phyloP scores from a whole-genome alignment of 2,888 invertebrate genomes.

The Smittia sp. region DNA sequence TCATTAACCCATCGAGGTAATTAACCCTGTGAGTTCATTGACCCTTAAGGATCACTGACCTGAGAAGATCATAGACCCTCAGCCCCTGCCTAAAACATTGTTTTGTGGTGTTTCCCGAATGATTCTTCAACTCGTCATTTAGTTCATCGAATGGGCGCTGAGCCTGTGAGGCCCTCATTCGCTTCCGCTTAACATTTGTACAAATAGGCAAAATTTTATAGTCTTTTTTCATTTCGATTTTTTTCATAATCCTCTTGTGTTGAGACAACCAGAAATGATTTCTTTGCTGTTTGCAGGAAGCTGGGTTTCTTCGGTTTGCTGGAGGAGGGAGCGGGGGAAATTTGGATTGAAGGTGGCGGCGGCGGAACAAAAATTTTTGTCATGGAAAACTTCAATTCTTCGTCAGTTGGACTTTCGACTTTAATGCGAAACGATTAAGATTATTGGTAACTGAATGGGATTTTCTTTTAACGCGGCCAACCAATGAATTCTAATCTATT shows the following conservation, averaged over 20 bases:
- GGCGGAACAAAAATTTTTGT: background rate
- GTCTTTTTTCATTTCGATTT: slow-evolving; percentile 32
- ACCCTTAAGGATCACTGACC: no score
- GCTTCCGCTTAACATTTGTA: slow-evolving; percentile 24
- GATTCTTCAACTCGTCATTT: background rate
- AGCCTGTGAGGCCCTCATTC: no score
- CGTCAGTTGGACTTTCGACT: no score
- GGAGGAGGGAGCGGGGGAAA: background rate
- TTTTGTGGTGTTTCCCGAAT: slow-evolving; percentile 24
- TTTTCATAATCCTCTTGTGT: background rate
- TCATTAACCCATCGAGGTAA: no score
- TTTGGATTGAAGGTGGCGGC: background rate
- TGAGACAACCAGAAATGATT: slow-evolving; percentile 29
- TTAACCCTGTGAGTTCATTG: no score
- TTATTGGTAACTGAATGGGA: no score
- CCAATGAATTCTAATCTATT: no score
- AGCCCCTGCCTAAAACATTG: background rate
- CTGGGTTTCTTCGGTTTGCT: background rate
- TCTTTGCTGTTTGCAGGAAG: background rate
- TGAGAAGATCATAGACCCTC: no score
- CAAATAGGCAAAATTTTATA: slow-evolving; percentile 34
- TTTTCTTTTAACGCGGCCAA: no score
- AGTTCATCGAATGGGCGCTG: background rate
- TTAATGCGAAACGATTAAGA: no score
- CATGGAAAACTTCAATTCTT: background rate